These are phyloP conservation scores for Podarcis cretensis DNA, from an alignment of 2,113 vertebrate genomes.

Conservation along the genomic window DNA sequence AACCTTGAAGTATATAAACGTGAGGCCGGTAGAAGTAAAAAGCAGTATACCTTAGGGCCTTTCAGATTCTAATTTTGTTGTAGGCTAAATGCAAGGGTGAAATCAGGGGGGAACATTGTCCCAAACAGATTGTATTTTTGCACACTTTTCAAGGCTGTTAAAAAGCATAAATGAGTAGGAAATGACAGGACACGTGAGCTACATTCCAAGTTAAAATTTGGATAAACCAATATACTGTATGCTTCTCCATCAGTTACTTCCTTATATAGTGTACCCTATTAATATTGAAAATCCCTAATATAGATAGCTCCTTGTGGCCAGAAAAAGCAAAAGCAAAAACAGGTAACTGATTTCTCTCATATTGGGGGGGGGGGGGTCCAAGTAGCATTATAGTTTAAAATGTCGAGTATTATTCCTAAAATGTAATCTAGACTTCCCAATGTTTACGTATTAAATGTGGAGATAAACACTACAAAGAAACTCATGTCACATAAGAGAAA, in stretches of 20 bases:
- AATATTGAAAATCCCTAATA: not conserved
- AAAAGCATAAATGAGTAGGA: not conserved
- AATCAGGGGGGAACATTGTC: not conserved
- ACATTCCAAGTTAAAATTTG: not conserved
- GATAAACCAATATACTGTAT: not conserved
- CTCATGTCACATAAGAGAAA: not conserved
- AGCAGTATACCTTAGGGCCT: rapidly evolving
- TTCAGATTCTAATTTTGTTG: not conserved
- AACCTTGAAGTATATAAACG: conserved; percentile 32
- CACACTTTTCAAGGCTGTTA: not conserved
- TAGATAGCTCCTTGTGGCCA: not conserved
- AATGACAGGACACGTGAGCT: not conserved
- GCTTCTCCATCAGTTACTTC: not conserved
- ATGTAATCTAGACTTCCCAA: not conserved
- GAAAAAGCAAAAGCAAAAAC: not conserved
- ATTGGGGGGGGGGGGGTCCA: not conserved
- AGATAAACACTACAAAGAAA: not conserved
- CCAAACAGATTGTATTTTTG: not conserved
- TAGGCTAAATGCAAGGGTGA: not conserved
- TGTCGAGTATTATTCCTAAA: not conserved
- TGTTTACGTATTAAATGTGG: not conserved
- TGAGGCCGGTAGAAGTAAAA: not conserved
- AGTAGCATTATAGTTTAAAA: not conserved
- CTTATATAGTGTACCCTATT: not conserved
- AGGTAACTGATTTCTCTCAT: not conserved